Evolutionary conservation across 2,888 invertebrate species (phyloP).

Genomic region (Idaea straminata): DNA sequence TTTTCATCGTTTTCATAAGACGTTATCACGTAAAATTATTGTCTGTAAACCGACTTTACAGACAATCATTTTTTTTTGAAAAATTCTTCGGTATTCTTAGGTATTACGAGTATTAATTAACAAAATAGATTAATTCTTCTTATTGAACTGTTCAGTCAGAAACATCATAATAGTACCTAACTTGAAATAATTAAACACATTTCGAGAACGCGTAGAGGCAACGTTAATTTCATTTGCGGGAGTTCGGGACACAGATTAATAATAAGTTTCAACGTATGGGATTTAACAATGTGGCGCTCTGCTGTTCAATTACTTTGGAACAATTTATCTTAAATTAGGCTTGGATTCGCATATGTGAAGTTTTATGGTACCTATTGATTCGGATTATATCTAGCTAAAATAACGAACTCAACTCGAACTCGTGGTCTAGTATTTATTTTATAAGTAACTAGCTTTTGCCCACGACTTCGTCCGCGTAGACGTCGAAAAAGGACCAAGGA

Average conservation of each 20-base stretch:
- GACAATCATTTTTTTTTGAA: too few species aligned
- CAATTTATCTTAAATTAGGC: slow-evolving; percentile 6
- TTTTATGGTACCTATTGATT: neutral
- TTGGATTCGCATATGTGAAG: neutral
- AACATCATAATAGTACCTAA: neutral
- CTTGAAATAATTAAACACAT: slow-evolving; percentile 7
- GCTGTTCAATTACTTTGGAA: slow-evolving; percentile 8
- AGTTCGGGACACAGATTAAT: slow-evolving; percentile 4
- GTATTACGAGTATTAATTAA: too few species aligned
- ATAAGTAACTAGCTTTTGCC: too few species aligned
- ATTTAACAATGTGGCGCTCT: neutral
- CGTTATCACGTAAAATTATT: too few species aligned
- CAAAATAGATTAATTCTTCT: too few species aligned
- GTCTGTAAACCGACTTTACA: too few species aligned
- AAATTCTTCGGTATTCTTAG: too few species aligned
- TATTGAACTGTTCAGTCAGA: slow-evolving; percentile 4
- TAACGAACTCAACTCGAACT: neutral
- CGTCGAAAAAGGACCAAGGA: too few species aligned
- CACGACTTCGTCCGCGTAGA: too few species aligned
- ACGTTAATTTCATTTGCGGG: slow-evolving; percentile 6
- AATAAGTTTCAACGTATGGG: slow-evolving; percentile 4
- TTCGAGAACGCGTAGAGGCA: neutral
- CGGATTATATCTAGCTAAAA: neutral
- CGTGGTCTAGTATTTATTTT: too few species aligned
- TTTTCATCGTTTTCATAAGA: too few species aligned